Base-by-base conservation (phyloP, 2,888 invertebrate species). In the Spatulosminthurus flaviceps region DNA sequence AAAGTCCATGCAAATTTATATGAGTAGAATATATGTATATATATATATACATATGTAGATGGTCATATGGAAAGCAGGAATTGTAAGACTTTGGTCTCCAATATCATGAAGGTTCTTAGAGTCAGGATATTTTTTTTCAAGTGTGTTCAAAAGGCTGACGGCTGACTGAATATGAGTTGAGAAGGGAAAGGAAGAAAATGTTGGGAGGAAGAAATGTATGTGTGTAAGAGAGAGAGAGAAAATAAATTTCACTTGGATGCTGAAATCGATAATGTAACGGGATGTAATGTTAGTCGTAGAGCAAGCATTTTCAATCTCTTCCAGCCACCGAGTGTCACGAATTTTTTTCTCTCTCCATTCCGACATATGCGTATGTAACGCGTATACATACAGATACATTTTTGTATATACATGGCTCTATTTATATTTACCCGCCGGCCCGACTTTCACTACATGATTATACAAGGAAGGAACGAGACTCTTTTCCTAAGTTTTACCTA, bases 261-360 rank as follows among this genome's bases (percentile, higher is more conserved):
- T 51, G 64, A 77, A 69, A 69, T 69, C 51, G 51, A 51, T 51
- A 51, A 51, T 51, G 51, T 51, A 19, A 51, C 51, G 51, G 51
- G 51, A 51, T 81, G 79, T 80, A 82, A 79, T 82, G 79, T 81
- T 79, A 80, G 79, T 67, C 42, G 74, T 29, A 26, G 29, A 78
- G 81, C 81, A 67, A 34, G 70, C 81, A 80, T 82, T 82, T 82
- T 82, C 82, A 82, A 82, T 82, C 82, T 82, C 79, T 80, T 74
- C 77, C 76, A 79, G 79, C 81, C 79, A 76, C 69, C 80, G 69
- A 82, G 80, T 80, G 81, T 81, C 82, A 80, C 81, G 78, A 81
- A 70, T 83, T n/a, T 74, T 67, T 79, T 79, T 51, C 51, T 16
- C 51, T 13, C 16, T 19, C 5, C 51, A 51, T 1, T 11, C 51